A percentile compares a stretch with the other conserved stretches of the same genome.
Evolutionary conservation across 2,113 vertebrate species (phyloP).

Genomic region (Aptenodytes patagonicus): DNA sequence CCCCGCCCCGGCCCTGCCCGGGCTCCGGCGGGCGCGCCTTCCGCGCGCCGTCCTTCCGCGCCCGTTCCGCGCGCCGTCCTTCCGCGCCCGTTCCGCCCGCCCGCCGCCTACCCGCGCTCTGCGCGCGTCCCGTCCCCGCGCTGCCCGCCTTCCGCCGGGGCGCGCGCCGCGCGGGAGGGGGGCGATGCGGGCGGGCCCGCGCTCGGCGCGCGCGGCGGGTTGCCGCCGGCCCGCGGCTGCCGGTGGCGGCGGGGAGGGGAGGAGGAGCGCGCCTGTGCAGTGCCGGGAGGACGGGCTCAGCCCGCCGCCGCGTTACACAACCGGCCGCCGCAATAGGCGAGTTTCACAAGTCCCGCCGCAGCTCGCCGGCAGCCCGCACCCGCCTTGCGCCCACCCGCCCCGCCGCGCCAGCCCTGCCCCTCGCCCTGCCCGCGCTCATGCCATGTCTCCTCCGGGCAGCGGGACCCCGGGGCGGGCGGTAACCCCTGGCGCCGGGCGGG

Average conservation of each 20-base stretch:
- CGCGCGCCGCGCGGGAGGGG: no score
- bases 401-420: not conserved
- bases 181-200: no score
- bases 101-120: no score
- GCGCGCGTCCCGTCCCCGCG: no score
- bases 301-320: conserved; percentile 63
- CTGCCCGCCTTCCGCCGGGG: no score
- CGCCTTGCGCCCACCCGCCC: not conserved
- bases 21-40: no score
- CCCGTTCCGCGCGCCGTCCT: no score
- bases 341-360: conserved; percentile 33
- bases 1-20: no score
- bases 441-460: not conserved
- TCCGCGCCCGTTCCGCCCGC: no score
- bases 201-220: not conserved
- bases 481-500: not conserved
- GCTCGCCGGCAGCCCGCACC: not conserved
- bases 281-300: conserved; percentile 41
- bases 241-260: not conserved
- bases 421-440: not conserved
- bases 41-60: no score
- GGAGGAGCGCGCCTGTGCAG: conserved; percentile 26
- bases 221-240: not conserved
- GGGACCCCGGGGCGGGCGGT: not conserved
- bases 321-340: not conserved